A percentile compares a stretch with the other conserved stretches of the same genome.
Conservation (phyloP, 1,140 invertebrate species). For the Lepidurus couesii region DNA sequence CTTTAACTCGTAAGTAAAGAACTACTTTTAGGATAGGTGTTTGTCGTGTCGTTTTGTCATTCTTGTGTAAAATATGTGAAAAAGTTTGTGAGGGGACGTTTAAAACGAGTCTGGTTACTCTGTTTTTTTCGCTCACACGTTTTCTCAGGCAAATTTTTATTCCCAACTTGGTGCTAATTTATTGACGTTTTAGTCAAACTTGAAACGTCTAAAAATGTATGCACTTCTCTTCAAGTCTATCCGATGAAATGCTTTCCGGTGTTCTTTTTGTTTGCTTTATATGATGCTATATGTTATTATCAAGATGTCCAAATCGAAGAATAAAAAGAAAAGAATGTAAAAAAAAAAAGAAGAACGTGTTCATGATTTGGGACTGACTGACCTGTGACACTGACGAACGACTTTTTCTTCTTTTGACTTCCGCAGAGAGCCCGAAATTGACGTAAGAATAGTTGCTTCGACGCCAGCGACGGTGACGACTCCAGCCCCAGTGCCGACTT, state of each 20-base stretch:
- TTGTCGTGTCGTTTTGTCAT: not conserved
- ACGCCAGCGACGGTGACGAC: not conserved
- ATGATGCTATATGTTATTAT: not conserved
- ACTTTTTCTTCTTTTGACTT: conserved; percentile 22
- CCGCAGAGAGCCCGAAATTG: not conserved
- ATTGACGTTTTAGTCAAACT: not conserved
- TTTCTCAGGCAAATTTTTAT: not conserved
- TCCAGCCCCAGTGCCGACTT: conserved; percentile 22
- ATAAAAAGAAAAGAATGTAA: conserved; percentile 1
- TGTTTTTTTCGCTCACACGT: conserved; percentile 9
- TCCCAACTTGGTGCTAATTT: not conserved
- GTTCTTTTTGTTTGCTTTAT: conserved; percentile 22
- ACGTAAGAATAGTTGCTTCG: not conserved
- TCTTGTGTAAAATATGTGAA: not conserved
- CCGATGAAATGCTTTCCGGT: not conserved
- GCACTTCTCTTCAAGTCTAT: conserved; percentile 3
- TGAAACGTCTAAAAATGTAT: not conserved
- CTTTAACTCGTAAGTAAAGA: conserved; percentile 11
- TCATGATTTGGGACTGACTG: conserved; percentile 27
- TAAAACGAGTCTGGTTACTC: conserved; percentile 24
- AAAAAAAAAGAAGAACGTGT: not conserved
- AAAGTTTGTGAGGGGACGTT: not conserved
- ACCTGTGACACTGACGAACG: not conserved
- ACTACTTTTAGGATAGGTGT: not conserved
- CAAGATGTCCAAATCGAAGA: not conserved